These are phyloP conservation scores for Erythrolamprus reginae DNA, from an alignment of 2,113 vertebrate species.

Conservation along the genomic window DNA sequence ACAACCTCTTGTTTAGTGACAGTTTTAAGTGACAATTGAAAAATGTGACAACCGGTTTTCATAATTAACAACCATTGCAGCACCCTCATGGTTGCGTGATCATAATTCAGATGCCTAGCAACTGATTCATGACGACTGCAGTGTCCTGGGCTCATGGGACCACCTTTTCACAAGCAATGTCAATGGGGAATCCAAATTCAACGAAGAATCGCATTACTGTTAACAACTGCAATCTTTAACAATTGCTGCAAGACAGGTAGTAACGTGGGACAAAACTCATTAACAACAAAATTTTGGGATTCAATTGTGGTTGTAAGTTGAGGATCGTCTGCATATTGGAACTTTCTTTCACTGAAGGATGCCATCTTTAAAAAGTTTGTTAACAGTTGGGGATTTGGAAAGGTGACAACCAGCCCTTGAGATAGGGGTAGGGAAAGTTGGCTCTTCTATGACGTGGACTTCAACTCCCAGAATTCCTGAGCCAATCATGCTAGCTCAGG, in stretches of 20 bases:
- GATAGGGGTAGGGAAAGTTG: too few relatives aligned
- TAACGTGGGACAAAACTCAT: background rate
- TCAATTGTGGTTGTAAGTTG: background rate
- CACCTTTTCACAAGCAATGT: background rate
- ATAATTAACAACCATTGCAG: background rate
- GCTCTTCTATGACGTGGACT: too few relatives aligned
- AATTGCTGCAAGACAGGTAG: background rate
- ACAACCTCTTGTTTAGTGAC: too few relatives aligned
- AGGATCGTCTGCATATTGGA: background rate
- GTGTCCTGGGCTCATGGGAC: background rate
- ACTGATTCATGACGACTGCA: background rate
- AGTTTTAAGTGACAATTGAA: too few relatives aligned
- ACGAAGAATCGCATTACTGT: background rate
- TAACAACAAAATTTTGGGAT: background rate
- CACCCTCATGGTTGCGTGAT: background rate
- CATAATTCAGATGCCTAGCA: background rate
- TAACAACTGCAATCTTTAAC: background rate
- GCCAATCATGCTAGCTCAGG: too few relatives aligned
- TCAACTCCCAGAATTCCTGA: too few relatives aligned
- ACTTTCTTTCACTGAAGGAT: background rate
- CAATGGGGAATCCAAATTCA: background rate
- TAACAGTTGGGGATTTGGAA: background rate
- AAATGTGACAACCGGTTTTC: background rate
- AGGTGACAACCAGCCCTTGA: background rate
- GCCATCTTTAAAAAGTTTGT: background rate